These are phyloP conservation scores for Pollenia griseotomentosa DNA, from an alignment of 2,888 invertebrate genomes.

Conservation along the genomic window DNA sequence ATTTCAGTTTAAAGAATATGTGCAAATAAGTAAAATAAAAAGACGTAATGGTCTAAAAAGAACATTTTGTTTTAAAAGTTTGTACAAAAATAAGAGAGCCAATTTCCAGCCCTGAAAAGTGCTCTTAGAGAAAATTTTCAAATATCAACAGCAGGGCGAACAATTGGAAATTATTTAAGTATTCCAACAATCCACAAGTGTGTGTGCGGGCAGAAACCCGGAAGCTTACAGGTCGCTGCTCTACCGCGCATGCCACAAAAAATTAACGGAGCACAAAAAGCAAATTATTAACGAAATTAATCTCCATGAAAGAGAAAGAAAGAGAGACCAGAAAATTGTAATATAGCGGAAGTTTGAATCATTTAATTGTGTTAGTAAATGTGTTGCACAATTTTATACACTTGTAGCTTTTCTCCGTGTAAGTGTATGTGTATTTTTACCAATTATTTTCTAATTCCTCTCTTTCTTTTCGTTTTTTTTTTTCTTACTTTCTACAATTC, in stretches of 20 bases:
- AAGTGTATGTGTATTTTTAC: constrained; percentile 7
- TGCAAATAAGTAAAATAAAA: too few relatives aligned
- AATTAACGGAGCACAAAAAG: background rate
- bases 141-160: constrained; percentile 61
- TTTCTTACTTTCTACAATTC: constrained; percentile 8
- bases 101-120: background rate
- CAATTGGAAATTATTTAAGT: constrained; percentile 19
- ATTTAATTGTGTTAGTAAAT: background rate
- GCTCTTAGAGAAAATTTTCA: constrained; percentile 1
- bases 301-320: constrained; percentile 17
- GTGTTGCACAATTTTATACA: constrained; percentile 44
- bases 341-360: background rate
- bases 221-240: constrained; percentile 77
- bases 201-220: constrained; percentile 78
- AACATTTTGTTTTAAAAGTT: too few relatives aligned
- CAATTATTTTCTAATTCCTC: background rate
- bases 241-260: constrained; percentile 73
- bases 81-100: too few relatives aligned
- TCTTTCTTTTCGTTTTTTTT: constrained; percentile 10
- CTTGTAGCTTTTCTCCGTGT: constrained; percentile 65
- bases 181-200: constrained; percentile 81
- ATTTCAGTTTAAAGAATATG: too few relatives aligned
- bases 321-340: background rate
- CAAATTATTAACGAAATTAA: background rate
- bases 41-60: too few relatives aligned